A percentile compares a stretch with the other conserved stretches of the same genome.
phyloP scores from a whole-genome alignment of 30 jellyfish, hydroid and myxozoan species.

The Hydra vulgaris region DNA sequence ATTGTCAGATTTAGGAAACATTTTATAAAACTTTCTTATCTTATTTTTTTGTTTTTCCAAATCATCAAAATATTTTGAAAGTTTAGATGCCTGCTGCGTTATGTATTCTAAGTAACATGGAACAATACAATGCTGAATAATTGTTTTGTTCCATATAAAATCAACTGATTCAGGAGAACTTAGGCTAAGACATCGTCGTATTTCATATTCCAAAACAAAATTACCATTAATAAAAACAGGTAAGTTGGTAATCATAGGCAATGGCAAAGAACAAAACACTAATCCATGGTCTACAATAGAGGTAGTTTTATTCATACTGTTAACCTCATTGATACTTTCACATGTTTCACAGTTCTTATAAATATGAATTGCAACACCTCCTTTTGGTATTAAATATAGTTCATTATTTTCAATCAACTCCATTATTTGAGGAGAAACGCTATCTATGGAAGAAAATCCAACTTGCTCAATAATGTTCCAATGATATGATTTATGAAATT shows the following conservation, averaged over 20 bases:
- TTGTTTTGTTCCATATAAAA: conserved; percentile 40
- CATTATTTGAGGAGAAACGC: background rate
- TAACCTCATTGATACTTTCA: background rate
- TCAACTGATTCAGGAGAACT: conserved; percentile 25
- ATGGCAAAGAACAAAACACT: conserved; percentile 54
- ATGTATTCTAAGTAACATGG: conserved; percentile 41
- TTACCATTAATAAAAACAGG: conserved; percentile 57
- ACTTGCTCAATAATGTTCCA: conserved; percentile 15
- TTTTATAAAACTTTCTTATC: background rate
- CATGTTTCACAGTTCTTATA: background rate
- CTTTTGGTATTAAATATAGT: conserved; percentile 44
- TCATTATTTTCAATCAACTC: conserved; percentile 8
- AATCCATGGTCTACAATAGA: background rate
- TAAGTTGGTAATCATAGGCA: conserved; percentile 30
- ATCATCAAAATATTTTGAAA: background rate
- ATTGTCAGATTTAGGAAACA: conserved; percentile 4
- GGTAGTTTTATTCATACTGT: background rate
- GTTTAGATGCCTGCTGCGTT: background rate
- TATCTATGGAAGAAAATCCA: conserved; percentile 22
- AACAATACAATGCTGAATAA: conserved; percentile 40
- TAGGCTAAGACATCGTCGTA: conserved; percentile 51
- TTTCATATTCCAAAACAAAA: conserved; percentile 59
- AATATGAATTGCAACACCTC: conserved; percentile 31
- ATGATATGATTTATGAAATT: background rate
- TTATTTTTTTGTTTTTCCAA: background rate